Evolutionary conservation across 2,888 invertebrate genomes (phyloP).

Genomic region (Rotaria sp.): DNA sequence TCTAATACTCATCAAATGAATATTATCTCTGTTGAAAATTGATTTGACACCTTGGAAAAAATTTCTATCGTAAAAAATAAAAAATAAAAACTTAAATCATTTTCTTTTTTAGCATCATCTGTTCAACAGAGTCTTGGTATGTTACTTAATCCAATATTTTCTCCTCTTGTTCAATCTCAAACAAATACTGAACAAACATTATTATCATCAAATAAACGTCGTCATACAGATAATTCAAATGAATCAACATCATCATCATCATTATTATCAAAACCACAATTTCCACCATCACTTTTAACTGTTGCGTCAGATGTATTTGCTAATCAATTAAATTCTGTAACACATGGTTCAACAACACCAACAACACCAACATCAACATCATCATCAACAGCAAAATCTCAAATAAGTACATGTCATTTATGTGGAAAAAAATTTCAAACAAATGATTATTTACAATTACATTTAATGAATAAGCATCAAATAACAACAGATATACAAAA

Average conservation of each 20-base stretch:
- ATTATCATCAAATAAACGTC: conserved; percentile 1
- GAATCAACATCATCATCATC: not conserved
- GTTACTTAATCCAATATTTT: conserved; percentile 14
- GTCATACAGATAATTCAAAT: not conserved
- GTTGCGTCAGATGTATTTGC: conserved; percentile 22
- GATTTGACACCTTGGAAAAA: no score
- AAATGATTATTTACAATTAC: conserved; percentile 52
- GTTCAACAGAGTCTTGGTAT: conserved; percentile 19
- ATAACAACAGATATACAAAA: not conserved
- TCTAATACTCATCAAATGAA: no score
- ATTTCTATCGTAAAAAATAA: no score
- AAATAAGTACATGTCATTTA: conserved; percentile 64
- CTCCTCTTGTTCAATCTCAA: conserved; percentile 11
- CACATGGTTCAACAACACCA: no score
- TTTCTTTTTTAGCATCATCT: not conserved
- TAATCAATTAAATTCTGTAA: not conserved
- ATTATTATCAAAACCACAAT: not conserved
- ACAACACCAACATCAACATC: not conserved
- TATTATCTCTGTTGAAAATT: no score
- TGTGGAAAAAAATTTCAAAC: conserved; percentile 63
- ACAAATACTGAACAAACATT: not conserved
- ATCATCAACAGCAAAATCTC: not conserved
- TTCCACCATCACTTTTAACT: not conserved
- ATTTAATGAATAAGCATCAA: conserved; percentile 43
- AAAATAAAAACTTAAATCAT: no score